Base-by-base conservation (phyloP, 2,797 vertebrate genomes). In the Balearica regulorum region DNA sequence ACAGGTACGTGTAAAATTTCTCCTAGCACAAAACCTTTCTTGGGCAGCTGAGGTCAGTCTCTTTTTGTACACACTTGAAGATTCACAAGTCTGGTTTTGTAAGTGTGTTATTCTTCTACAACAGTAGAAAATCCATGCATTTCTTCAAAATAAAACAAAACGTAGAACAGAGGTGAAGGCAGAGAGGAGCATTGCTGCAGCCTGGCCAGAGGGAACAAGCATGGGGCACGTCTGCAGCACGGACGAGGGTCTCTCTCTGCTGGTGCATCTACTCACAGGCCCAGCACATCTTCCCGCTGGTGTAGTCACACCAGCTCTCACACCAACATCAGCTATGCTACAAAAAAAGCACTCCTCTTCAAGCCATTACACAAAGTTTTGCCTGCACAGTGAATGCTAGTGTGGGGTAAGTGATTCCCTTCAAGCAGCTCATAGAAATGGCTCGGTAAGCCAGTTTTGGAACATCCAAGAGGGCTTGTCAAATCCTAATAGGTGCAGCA, bases 191-290 rank as follows among this genome's bases (percentile, higher is more conserved):
- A 4, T 19, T 11, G 39, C 39, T 28, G n/a, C 57, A 71, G 51
- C 49, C 29, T n/a, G 33, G 11, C 13, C 39, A 22, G n/a, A 54
- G 51, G 44, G 18, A 25, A 9, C 9, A 31, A 9, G 12, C 28
- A 3, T 0, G 4, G 58, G 24, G 16, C 35, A 35, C 0, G 1
- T 8, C 43, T 18, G 24, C 41, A 26, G 14, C 7, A 11, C 13
- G 14, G 26, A 37, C 5, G 1, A 44, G 13, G 43, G 12, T 17
- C 53, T 4, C 24, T 19, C 43, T 61, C 66, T 44, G 35, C 29
- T 49, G 15, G 13, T n/a, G 11, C 55, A 15, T 6, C 68, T 35
- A 7, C 28, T 19, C 16, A 21, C 41, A 73, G 44, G 3, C 13
- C 15, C 15, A 62, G 54, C 9, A 1, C 57, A 49, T 29, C 49